Evolutionary conservation across 2,113 vertebrate species (phyloP).

Genomic region (Etia nguti): DNA sequence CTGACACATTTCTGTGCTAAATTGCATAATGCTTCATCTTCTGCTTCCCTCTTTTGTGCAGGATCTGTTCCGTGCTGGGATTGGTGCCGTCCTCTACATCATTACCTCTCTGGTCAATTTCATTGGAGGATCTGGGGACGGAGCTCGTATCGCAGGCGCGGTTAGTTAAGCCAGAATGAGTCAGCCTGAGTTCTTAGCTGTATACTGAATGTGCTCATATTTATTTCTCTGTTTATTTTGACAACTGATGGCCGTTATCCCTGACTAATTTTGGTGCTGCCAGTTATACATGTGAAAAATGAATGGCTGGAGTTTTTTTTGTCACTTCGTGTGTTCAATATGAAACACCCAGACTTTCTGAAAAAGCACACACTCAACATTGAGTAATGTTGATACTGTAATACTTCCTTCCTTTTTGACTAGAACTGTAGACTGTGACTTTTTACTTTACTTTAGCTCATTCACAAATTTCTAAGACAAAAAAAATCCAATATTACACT

Average conservation of each 20-base stretch:
- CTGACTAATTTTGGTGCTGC: neutral
- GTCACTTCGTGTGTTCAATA: neutral
- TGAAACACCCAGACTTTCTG: neutral
- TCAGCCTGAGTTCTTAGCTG: neutral
- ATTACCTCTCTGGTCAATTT: slow-evolving; percentile 70
- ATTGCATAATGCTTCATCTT: neutral
- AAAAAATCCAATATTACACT: neutral
- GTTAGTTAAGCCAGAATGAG: slow-evolving; percentile 36
- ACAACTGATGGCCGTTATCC: neutral
- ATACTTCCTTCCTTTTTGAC: slow-evolving; percentile 1
- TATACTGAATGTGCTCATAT: neutral
- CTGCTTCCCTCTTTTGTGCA: slow-evolving; percentile 11
- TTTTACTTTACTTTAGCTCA: neutral
- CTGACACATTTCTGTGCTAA: too few species aligned
- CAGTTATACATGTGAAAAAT: neutral
- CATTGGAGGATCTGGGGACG: slow-evolving; percentile 50
- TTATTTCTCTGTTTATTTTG: neutral
- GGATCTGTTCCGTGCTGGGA: slow-evolving; percentile 67
- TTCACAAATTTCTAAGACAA: neutral
- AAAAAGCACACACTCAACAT: neutral
- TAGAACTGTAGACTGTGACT: too few species aligned
- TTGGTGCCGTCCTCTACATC: slow-evolving; percentile 62
- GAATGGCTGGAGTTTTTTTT: neutral
- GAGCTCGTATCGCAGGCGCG: slow-evolving; percentile 70
- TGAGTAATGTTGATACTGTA: neutral